These are phyloP conservation scores for Laothoe populi DNA, from an alignment of 2,888 invertebrate species.

Conservation along the genomic window DNA sequence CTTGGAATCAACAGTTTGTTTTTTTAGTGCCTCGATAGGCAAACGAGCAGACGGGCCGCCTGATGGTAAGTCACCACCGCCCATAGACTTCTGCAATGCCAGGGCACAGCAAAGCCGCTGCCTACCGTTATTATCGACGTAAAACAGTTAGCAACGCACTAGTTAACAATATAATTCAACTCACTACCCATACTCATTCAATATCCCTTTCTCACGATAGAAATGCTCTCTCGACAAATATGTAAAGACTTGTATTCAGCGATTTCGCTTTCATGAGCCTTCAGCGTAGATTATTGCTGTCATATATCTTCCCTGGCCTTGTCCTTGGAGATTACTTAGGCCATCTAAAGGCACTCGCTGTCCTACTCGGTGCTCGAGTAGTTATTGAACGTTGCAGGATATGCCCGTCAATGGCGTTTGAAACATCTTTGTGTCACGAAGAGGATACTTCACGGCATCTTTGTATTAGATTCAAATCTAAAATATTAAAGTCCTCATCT, in stretches of 20 bases:
- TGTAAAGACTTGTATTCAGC: conserved; percentile 55
- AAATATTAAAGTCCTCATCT: not conserved
- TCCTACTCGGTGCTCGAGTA: conserved; percentile 36
- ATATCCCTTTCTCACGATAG: conserved; percentile 28
- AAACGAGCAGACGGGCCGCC: too few species aligned
- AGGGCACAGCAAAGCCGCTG: too few species aligned
- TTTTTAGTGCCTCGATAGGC: too few species aligned
- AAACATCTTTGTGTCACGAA: not conserved
- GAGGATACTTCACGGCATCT: not conserved
- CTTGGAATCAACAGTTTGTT: too few species aligned
- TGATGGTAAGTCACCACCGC: too few species aligned
- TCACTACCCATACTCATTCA: conserved; percentile 17
- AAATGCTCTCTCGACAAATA: conserved; percentile 39
- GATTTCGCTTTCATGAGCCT: conserved; percentile 60
- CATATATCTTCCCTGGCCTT: conserved; percentile 58
- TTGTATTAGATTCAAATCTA: not conserved
- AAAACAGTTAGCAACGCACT: not conserved
- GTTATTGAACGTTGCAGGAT: conserved; percentile 26
- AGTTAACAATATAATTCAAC: not conserved
- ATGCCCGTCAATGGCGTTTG: not conserved
- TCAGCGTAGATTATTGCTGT: conserved; percentile 66
- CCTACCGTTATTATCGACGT: too few species aligned
- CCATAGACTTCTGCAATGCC: too few species aligned
- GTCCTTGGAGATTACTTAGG: conserved; percentile 57
- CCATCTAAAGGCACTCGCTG: conserved; percentile 49